Evolutionary conservation across 2,888 invertebrate species (phyloP).

Genomic region (Nemotelus nigrinus): DNA sequence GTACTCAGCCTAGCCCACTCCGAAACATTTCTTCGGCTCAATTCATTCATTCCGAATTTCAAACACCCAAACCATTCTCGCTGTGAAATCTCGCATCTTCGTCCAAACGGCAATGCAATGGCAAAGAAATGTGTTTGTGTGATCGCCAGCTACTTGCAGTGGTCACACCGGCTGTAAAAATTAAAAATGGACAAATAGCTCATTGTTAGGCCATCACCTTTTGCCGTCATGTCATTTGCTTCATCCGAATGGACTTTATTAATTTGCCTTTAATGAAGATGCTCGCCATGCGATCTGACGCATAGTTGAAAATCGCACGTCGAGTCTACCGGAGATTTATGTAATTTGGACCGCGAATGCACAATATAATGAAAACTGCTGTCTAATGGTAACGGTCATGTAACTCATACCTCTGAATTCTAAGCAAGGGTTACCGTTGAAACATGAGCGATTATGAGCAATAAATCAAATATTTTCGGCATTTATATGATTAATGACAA

Average conservation of each 20-base stretch:
- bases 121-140: slow-evolving; percentile 13
- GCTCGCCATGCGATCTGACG: not conserved
- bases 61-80: not conserved
- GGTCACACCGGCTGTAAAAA: not conserved
- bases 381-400: not conserved
- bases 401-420: not conserved
- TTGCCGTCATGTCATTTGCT: slow-evolving; percentile 20
- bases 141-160: not conserved
- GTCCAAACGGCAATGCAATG: not conserved
- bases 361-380: slow-evolving; percentile 6
- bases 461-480: too few species aligned
- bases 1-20: slow-evolving; percentile 24
- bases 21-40: slow-evolving; percentile 17
- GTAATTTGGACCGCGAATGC: slow-evolving; percentile 11
- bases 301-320: slow-evolving; percentile 4
- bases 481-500: too few species aligned
- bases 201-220: slow-evolving; percentile 28
- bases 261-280: slow-evolving; percentile 36
- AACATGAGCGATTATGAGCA: too few species aligned
- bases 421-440: not conserved
- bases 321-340: slow-evolving; percentile 3
- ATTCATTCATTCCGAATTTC: not conserved
- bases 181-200: slow-evolving; percentile 28
- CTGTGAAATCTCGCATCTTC: slow-evolving; percentile 33
- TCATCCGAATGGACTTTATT: slow-evolving; percentile 16